Evolutionary conservation across 2,113 vertebrate genomes (phyloP), one percentile per base, ranked within the genome.

Genomic region (Hydrolagus affinis): DNA sequence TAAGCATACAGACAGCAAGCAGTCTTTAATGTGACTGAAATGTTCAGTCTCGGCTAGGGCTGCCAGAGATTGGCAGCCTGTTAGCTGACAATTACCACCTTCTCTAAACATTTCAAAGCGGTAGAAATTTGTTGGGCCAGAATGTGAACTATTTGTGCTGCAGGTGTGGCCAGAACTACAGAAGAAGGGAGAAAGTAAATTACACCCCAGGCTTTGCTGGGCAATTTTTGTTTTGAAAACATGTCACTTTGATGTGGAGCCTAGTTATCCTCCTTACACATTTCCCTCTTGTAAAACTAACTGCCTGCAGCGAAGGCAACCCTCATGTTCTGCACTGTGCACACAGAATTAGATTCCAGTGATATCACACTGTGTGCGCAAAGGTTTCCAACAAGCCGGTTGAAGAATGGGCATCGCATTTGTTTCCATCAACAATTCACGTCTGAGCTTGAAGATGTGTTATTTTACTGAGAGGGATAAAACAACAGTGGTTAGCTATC

Each of bases 141-240:
- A 66, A 83, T 32, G 78, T 66, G 15, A 83, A 83, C 60, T 83
- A 83, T 83, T 83, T 32, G 59, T 68, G 78, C 60, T 19, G n/a
- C 60, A 66, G 78, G 78, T 66, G 73, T 56, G 21, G 73, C 21
- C 32, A 8, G 15, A 17, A 66, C 62, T 4, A 68, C 14, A 80
- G 77, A 14, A 15, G 28, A 44, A 44, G 11, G 78, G 77, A 64
- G 62, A 83, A 68, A 83, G 78, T 83, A 21, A 66, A 83, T 83
- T 83, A 32, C 66, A 68, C 21, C 59, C 78, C 30, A 66, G 28
- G 78, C 25, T 6, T 56, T 28, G 32, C 1, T 25, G 28, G 6
- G 21, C 11, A n/a, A 14, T 70, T 69, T 72, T 28, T 85, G 44
- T 70, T 86, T 75, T 77, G 72, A 60, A 86, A 86, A 76, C 72